Base-by-base conservation (phyloP, 30 jellyfish, hydroid and myxozoan species). In the Aurelia aurita complex sp. Pacific region DNA sequence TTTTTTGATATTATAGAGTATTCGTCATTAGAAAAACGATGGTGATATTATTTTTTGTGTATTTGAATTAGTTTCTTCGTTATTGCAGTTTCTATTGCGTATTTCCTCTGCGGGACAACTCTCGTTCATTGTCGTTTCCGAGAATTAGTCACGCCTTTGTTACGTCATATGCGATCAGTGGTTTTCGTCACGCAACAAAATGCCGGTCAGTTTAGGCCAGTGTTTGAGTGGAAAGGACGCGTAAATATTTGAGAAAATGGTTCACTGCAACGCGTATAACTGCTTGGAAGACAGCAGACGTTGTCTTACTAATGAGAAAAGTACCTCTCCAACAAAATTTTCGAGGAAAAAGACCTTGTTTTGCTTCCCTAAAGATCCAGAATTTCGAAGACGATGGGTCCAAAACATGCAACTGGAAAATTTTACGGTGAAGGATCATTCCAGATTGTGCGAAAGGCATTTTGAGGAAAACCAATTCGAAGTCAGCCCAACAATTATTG, bases 81-180 rank as follows among this genome's bases (percentile, higher is more conserved):
- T 5, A 46, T 46, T 46, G 57, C 57, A 46, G 57, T 46, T 46
- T 46, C 57, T 2, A 46, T 2, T 46, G 11, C 57, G 57, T 6
- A 67, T 67, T 67, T 67, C 46, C 46, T 67, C 77, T 67, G 77
- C 46, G 38, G 77, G 77, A 67, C 77, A 67, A 67, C 23, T 67
- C 52, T 67, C 77, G 52, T 67, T 67, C 46, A n/a, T 33, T 67
- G 77, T 67, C 77, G 77, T 67, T 67, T 33, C 77, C 52, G 52
- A 33, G 52, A 67, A n/a, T 50, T n/a, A 67, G 5, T 29, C 16
- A 16, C 55, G 57, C 57, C 77, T 10, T 67, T 33, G 52, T 67
- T 59, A 67, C 77, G 77, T 67, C 77, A 67, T 18, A 67, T 29
- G 55, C 23, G 77, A 67, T 67, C 77, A 67, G 3, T 67, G 77